A percentile compares a stretch with the other conserved stretches of the same genome.
These are phyloP conservation scores for Macrobrachium rosenbergii DNA, from an alignment of 1,140 invertebrate species.

Conservation along the genomic window DNA sequence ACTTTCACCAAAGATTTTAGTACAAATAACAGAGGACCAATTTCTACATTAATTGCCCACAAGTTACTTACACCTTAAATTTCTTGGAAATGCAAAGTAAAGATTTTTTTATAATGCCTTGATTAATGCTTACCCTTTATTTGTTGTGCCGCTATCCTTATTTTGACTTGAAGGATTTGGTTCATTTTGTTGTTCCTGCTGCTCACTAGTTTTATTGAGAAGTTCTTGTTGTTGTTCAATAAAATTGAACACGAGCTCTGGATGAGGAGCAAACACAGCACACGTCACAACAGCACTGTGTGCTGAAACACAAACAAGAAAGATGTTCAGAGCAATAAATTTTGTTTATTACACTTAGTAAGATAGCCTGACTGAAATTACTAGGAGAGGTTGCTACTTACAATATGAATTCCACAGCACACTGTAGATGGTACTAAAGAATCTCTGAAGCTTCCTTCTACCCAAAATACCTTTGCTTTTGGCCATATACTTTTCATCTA, in stretches of 20 bases:
- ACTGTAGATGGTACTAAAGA: too few species aligned
- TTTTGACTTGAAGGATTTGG: conserved; percentile 68
- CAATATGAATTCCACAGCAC: too few species aligned
- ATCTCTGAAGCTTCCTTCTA: too few species aligned
- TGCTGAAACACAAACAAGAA: conserved; percentile 72
- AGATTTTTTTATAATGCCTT: neutral
- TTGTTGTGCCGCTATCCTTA: conserved; percentile 59
- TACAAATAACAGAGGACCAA: too few species aligned
- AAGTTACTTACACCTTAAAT: too few species aligned
- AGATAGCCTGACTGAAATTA: neutral
- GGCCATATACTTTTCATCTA: too few species aligned
- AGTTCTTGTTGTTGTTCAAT: conserved; percentile 76
- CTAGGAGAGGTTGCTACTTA: too few species aligned
- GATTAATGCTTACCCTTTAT: conserved; percentile 67
- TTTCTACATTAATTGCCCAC: too few species aligned
- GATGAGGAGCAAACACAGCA: conserved; percentile 98
- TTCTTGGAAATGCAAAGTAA: too few species aligned
- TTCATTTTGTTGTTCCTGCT: conserved; percentile 33
- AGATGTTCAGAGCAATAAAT: neutral
- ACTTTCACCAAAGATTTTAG: too few species aligned
- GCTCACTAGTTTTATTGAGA: conserved; percentile 65
- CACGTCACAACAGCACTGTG: conserved; percentile 94
- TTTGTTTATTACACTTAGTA: neutral
- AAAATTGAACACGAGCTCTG: conserved; percentile 88
- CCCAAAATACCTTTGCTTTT: too few species aligned